These are phyloP conservation scores for Himalopsyche kuldschensis DNA, from an alignment of 2,888 invertebrate species.

Conservation along the genomic window DNA sequence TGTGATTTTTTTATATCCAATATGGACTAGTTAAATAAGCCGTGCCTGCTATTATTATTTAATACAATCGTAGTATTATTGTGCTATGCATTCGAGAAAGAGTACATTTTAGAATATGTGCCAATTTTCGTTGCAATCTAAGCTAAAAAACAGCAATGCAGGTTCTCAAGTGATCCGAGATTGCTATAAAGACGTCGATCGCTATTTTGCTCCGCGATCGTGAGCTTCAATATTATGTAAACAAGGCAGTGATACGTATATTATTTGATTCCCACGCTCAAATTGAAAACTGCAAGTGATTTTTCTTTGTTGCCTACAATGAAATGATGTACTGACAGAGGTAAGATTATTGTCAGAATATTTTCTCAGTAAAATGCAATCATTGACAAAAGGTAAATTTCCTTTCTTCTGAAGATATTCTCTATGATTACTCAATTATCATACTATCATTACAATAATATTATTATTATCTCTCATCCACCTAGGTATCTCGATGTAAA, in stretches of 20 bases:
- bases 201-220: slow-evolving; percentile 17
- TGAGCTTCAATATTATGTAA: slow-evolving; percentile 37
- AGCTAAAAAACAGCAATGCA: not conserved
- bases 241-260: slow-evolving; percentile 20
- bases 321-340: slow-evolving; percentile 18
- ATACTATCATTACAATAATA: too few relatives aligned
- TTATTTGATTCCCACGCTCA: slow-evolving; percentile 35
- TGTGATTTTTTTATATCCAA: not conserved
- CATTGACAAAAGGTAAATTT: not conserved
- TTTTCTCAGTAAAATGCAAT: not conserved
- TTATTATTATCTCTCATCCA: too few relatives aligned
- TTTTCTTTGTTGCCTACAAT: slow-evolving; percentile 24
- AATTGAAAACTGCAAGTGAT: slow-evolving; percentile 33
- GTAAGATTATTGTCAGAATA: not conserved
- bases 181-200: slow-evolving; percentile 1
- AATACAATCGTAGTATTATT: not conserved
- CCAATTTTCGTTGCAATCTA: not conserved
- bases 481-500: too few relatives aligned
- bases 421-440: slow-evolving; percentile 1
- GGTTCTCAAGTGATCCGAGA: not conserved
- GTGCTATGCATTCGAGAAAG: not conserved
- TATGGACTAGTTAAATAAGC: not conserved
- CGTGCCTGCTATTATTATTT: not conserved
- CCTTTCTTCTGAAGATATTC: not conserved
- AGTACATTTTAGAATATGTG: not conserved